A percentile compares a stretch with the other conserved stretches of the same genome.
Conservation (phyloP, 1,140 invertebrate species). For the Diachasma alloeum region DNA sequence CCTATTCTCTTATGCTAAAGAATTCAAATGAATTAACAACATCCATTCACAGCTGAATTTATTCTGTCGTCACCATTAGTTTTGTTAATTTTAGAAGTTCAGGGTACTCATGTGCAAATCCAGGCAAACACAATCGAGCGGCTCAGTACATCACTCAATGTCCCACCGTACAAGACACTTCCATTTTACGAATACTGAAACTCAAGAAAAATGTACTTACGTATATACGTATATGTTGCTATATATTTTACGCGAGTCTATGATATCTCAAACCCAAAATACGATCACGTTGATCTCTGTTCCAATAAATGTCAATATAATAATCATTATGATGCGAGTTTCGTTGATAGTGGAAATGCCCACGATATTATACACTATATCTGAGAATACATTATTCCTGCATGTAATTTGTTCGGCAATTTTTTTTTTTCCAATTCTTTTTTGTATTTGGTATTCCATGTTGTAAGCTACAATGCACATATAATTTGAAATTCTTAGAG, state of each 20-base stretch:
- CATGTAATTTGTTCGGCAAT: too few species aligned
- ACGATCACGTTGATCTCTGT: too few species aligned
- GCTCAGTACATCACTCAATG: conserved; percentile 59
- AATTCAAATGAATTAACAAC: background rate
- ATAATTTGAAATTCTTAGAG: conserved; percentile 25
- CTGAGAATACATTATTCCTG: too few species aligned
- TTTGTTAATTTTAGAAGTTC: conserved; percentile 31
- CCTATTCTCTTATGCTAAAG: background rate
- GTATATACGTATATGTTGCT: background rate
- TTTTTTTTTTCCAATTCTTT: too few species aligned
- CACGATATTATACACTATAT: too few species aligned
- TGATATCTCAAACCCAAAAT: too few species aligned
- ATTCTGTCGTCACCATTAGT: background rate
- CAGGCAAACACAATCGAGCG: conserved; percentile 56
- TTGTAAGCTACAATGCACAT: background rate
- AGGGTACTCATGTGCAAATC: background rate
- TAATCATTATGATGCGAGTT: too few species aligned
- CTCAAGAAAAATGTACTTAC: conserved; percentile 8
- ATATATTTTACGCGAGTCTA: too few species aligned
- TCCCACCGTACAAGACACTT: conserved; percentile 54
- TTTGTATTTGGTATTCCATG: too few species aligned
- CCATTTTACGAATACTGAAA: background rate
- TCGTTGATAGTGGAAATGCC: too few species aligned
- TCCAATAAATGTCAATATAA: too few species aligned
- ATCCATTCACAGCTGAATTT: background rate